Evolutionary conservation across 1,140 invertebrate genomes (phyloP), one percentile per base, ranked within the genome.

Genomic region (Cheumatopsyche charites): DNA sequence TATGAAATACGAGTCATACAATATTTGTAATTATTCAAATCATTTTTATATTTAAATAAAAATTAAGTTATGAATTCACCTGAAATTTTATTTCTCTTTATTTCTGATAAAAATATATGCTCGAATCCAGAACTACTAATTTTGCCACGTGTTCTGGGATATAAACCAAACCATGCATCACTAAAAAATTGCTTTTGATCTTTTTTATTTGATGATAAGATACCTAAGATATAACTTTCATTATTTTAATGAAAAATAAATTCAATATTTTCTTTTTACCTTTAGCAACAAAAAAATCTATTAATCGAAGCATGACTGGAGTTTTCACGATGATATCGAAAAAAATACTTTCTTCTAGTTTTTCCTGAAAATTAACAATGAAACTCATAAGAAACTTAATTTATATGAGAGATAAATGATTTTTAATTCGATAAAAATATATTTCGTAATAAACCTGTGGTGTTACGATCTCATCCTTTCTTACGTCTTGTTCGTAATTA

Each of bases 121-220:
- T 96, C 94, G 78, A 96, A 95, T 1, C 92, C 93, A 23, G 90
- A 91, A 75, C 92, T 94, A 17, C 92, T 90, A 9, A 92, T 88
- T 79, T 88, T 90, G n/a, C 90, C 90, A 76, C 87, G 86, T 0
- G 91, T 91, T 67, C 94, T 84, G 0, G 92, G 90, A 78, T 94
- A 96, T 72, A 94, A 83, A 2, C 88, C 89, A 78, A 94, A 94
- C 92, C 92, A 94, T 61, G 95, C 83, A 72, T 88, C 86, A 75
- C 91, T 87, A 12, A 96, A 80, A 1, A 89, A 86, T 77, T 93
- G 88, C 71, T 89, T 88, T 78, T 94, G 92, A 69, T 87, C 86
- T 75, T 84, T 86, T 1, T 87, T 87, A 80, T 90, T 88, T 42
- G 84, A 84, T 11, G 86, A 80, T 1, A 90, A 83, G 73, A 86